Percentiles rank a stretch among this genome's conserved stretches.
Conservation (phyloP, 2,888 invertebrate species). For the Colostygia pectinataria region DNA sequence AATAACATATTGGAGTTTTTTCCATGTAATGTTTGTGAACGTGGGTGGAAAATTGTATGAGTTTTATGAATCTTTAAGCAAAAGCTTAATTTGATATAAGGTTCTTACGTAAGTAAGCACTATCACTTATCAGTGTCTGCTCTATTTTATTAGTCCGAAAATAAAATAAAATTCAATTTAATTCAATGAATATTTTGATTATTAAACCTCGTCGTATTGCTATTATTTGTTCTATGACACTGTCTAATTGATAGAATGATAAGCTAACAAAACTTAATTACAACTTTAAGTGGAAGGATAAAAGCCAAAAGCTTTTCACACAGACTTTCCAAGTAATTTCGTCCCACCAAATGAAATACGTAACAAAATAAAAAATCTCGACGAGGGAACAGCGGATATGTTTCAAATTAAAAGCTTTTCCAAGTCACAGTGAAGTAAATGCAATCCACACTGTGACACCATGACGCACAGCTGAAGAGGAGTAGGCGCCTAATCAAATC, state of each 20-base stretch:
- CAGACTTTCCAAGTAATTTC: slow-evolving; percentile 4
- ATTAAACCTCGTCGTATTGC: too few relatives aligned
- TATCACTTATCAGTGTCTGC: too few relatives aligned
- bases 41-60: not conserved
- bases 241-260: too few relatives aligned
- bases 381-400: slow-evolving; percentile 12
- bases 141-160: too few relatives aligned
- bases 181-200: too few relatives aligned
- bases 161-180: too few relatives aligned
- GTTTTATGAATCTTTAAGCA: not conserved
- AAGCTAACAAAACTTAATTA: too few relatives aligned
- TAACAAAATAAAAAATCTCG: slow-evolving; percentile 18
- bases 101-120: too few relatives aligned
- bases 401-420: slow-evolving; percentile 32
- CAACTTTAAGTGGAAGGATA: not conserved
- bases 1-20: slow-evolving; percentile 32
- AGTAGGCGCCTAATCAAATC: not conserved
- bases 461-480: not conserved
- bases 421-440: slow-evolving; percentile 22
- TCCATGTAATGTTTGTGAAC: slow-evolving; percentile 14
- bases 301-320: not conserved
- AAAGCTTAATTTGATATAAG: too few relatives aligned
- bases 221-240: too few relatives aligned
- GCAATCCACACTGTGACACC: slow-evolving; percentile 8
- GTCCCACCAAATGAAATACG: slow-evolving; percentile 9